A percentile compares a stretch with the other conserved stretches of the same genome.
Conservation (phyloP, 2,888 invertebrate genomes). For the Pedicia rivosa region DNA sequence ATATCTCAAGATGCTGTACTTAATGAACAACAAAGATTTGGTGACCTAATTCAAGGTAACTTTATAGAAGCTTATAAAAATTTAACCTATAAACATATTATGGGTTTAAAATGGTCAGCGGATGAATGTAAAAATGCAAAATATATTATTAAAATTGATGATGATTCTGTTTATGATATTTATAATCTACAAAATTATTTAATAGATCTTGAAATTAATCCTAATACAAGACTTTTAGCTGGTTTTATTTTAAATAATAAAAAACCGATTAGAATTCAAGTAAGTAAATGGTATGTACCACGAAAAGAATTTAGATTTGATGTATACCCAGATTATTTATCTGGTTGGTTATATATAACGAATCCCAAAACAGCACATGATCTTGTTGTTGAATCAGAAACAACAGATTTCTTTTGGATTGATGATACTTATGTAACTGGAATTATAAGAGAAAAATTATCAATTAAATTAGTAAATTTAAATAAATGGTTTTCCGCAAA, state of each 20-base stretch:
- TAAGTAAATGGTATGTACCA: conserved; percentile 70
- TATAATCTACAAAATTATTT: conserved; percentile 36
- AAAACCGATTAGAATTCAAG: conserved; percentile 43
- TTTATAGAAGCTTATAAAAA: conserved; percentile 64
- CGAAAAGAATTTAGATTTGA: conserved; percentile 41
- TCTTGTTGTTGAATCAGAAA: conserved; percentile 37
- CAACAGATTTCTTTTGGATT: conserved; percentile 72
- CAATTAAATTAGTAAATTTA: conserved; percentile 40
- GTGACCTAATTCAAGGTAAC: conserved; percentile 59
- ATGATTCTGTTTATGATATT: conserved; percentile 60
- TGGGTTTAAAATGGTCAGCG: conserved; percentile 63
- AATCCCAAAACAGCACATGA: conserved; percentile 43
- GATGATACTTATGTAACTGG: conserved; percentile 83
- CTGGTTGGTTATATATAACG: conserved; percentile 73
- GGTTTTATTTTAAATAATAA: conserved; percentile 52
- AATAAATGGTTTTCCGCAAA: conserved; percentile 49
- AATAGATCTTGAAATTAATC: conserved; percentile 23
- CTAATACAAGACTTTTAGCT: conserved; percentile 33
- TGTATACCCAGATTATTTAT: conserved; percentile 57
- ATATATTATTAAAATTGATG: conserved; percentile 65
- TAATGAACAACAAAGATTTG: conserved; percentile 44
- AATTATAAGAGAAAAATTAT: conserved; percentile 42
- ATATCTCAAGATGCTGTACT: conserved; percentile 38
- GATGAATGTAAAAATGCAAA: conserved; percentile 41
- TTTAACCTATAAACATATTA: conserved; percentile 65